A percentile compares a stretch with the other conserved stretches of the same genome.
Evolutionary conservation across 2,888 invertebrate genomes (phyloP).

Genomic region (Callimorpha dominula): DNA sequence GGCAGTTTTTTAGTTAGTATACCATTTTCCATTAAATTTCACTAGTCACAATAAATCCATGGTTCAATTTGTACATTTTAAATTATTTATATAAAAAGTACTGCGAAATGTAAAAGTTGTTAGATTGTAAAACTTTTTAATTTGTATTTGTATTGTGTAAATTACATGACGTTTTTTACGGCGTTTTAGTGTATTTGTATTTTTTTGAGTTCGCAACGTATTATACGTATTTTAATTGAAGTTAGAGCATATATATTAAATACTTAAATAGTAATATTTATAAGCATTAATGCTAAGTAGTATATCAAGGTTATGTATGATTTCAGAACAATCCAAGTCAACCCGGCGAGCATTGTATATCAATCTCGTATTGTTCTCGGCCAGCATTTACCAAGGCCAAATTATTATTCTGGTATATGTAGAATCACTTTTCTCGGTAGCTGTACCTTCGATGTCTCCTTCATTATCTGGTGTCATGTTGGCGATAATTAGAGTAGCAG

Average conservation of each 20-base stretch:
- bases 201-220: no score
- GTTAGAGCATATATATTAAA: no score
- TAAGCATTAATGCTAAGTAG: no score
- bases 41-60: not conserved
- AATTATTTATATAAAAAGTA: not conserved
- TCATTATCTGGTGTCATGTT: constrained; percentile 51
- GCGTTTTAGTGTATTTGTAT: no score
- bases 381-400: constrained; percentile 55
- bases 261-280: no score
- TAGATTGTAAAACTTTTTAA: no score
- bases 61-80: not conserved
- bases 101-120: no score
- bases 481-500: constrained; percentile 44
- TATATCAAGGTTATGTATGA: not conserved
- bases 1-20: constrained; percentile 63
- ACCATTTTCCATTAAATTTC: not conserved
- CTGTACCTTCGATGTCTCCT: constrained; percentile 51
- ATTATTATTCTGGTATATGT: constrained; percentile 55
- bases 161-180: no score
- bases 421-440: constrained; percentile 49
- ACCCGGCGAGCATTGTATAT: constrained; percentile 57
- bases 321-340: constrained; percentile 62
- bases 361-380: constrained; percentile 44
- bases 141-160: no score
- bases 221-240: no score